Percentiles rank a stretch among this genome's conserved stretches.
These are phyloP conservation scores for Candoia aspera DNA, from an alignment of 2,113 vertebrate genomes.

Conservation along the genomic window DNA sequence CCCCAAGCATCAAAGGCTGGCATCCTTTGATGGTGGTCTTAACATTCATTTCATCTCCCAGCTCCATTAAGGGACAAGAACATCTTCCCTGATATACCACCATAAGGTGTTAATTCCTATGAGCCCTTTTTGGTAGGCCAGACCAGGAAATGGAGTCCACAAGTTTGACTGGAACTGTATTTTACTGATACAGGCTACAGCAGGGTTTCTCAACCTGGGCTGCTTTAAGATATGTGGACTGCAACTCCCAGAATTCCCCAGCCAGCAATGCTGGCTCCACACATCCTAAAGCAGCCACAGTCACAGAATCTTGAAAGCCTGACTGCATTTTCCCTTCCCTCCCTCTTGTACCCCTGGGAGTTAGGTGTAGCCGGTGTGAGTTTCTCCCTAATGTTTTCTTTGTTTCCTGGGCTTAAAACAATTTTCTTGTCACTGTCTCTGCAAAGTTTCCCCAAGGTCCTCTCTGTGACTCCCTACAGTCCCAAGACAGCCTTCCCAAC, in stretches of 20 bases:
- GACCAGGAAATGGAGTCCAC: not conserved
- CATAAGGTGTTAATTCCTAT: not conserved
- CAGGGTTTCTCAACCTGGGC: too few species aligned
- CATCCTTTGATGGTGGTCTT: not conserved
- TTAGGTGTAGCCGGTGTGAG: not conserved
- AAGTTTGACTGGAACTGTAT: not conserved
- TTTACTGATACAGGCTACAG: not conserved
- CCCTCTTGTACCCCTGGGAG: not conserved
- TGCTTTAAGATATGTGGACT: too few species aligned
- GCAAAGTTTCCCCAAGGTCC: not conserved
- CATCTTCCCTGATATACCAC: not conserved
- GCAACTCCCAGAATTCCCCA: too few species aligned
- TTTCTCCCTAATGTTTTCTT: not conserved
- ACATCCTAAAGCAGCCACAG: too few species aligned
- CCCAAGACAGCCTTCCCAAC: not conserved
- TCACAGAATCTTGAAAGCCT: not conserved
- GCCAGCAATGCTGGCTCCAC: too few species aligned
- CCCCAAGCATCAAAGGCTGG: not conserved
- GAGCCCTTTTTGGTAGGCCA: not conserved
- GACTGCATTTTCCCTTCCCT: not conserved
- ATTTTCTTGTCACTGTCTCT: not conserved
- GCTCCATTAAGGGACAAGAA: not conserved
- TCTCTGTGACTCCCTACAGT: not conserved
- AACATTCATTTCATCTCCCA: not conserved
- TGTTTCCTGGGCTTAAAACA: not conserved